Base-by-base conservation (phyloP, 2,113 vertebrate genomes). In the Natator depressus region DNA sequence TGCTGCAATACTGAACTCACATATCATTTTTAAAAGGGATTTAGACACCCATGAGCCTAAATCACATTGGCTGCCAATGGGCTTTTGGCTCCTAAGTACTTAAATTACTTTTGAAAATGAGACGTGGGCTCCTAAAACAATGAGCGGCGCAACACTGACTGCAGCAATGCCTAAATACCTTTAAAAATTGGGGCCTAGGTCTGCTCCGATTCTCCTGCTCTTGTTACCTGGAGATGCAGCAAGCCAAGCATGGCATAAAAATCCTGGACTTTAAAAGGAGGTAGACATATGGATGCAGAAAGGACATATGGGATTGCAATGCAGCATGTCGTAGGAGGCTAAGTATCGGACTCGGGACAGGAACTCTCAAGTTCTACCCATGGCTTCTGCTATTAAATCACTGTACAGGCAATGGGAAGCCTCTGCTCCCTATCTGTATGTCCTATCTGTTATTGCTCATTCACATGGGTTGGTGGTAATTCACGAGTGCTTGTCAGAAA, bases 391-490 rank as follows among this genome's bases (percentile, higher is more conserved):
- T 10, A 50, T 3, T 17, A 5, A 3, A 7, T 38, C 17, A 25
- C 29, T 20, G 3, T 35, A 49, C 53, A 51, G 75, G 4, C 17
- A 57, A 19, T 54, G 55, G n/a, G 83, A 69, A 75, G 29, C n/a
- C 51, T 54, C 47, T 42, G 47, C 5, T 53, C 80, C 55, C 53
- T 38, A 19, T 49, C 24, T 54, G 85, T 42, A 42, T 42, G 42
- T 42, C 55, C 53, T 38, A 14, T 49, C 24, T 54, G 85, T n/a
- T n/a, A 13, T 46, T 76, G 22, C 25, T 78, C 38, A 42, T 31
- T 42, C 42, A 2, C 50, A 1, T 1, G 5, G 80, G 76, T 19
- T 3, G 1, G 3, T 9, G 19, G 29, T 12, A 2, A 10, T 75
- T 75, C n/a, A 4, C 1, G 9, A 46, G 24, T 2, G 1, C 19